phyloP scores from a whole-genome alignment of 2,113 vertebrate species.

The Halcyon senegalensis region DNA sequence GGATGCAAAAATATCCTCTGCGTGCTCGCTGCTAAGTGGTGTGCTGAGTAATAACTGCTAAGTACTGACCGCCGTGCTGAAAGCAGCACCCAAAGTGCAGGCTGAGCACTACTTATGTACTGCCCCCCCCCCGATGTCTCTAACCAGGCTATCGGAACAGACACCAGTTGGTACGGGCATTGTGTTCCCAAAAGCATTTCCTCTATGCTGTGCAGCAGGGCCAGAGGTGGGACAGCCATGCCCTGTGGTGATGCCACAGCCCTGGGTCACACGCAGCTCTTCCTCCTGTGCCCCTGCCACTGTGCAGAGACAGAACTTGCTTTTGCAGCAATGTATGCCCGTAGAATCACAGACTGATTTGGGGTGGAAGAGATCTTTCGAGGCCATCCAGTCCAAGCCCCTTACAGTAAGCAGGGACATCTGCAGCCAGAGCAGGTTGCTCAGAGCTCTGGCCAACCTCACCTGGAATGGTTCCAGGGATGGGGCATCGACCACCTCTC shows the following conservation, averaged over 20 bases:
- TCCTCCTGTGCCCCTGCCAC: not conserved
- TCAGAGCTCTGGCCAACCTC: not conserved
- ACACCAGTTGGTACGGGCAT: not conserved
- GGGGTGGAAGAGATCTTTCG: not conserved
- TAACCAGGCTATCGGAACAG: not conserved
- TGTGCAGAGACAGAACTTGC: not conserved
- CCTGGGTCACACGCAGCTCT: accelerated
- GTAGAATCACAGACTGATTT: not conserved
- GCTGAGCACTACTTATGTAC: not conserved
- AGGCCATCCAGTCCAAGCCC: not conserved
- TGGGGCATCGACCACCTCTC: not conserved
- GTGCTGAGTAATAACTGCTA: not conserved
- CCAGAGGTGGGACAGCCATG: not conserved
- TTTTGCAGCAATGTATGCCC: not conserved
- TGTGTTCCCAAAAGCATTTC: not conserved
- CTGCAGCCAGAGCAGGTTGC: not conserved
- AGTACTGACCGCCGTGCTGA: not conserved
- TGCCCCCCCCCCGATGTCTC: not conserved
- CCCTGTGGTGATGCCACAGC: not conserved
- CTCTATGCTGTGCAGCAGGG: accelerated
- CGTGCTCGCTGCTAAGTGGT: accelerated
- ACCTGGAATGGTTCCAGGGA: not conserved
- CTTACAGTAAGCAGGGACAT: not conserved
- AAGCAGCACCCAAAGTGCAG: not conserved
- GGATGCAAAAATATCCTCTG: constrained; percentile 6